phyloP scores from a whole-genome alignment of 1,140 invertebrate genomes.

The Drosophila fuyamai region DNA sequence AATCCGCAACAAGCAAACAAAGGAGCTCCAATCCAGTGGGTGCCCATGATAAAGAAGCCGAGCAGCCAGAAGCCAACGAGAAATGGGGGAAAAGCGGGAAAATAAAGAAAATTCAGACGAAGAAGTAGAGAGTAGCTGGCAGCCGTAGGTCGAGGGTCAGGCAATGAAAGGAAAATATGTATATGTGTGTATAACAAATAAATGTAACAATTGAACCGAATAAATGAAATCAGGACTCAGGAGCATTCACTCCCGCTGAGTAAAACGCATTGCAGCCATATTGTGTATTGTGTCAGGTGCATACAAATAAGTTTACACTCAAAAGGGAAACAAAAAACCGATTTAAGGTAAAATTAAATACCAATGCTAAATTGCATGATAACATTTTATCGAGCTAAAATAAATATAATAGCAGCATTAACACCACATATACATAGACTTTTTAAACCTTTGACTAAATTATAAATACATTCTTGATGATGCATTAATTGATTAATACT shows the following conservation, averaged over 20 bases:
- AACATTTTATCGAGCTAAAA: no score
- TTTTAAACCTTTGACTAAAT: no score
- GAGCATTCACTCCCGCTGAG: conserved; percentile 18
- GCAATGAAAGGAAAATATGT: conserved; percentile 52
- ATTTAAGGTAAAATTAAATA: not conserved
- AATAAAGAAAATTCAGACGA: conserved; percentile 29
- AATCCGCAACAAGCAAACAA: conserved; percentile 61
- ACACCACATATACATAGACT: no score
- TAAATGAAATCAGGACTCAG: conserved; percentile 67
- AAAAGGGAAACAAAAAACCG: not conserved
- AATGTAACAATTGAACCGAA: conserved; percentile 72
- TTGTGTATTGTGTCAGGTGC: conserved; percentile 25
- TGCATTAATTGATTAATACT: no score
- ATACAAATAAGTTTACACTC: conserved; percentile 3
- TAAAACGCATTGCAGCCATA: conserved; percentile 19
- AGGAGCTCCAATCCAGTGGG: conserved; percentile 58
- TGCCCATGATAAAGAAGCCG: conserved; percentile 43
- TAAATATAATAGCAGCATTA: no score
- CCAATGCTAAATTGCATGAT: no score
- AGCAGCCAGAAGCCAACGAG: conserved; percentile 4
- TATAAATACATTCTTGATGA: no score
- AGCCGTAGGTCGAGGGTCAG: conserved; percentile 9
- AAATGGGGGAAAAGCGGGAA: conserved; percentile 3
- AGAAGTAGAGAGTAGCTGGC: conserved; percentile 12
- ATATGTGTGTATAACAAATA: conserved; percentile 65